Evolutionary conservation across 2,888 invertebrate genomes (phyloP), one percentile per base, ranked within the genome.

Genomic region (Chouioia cunea): DNA sequence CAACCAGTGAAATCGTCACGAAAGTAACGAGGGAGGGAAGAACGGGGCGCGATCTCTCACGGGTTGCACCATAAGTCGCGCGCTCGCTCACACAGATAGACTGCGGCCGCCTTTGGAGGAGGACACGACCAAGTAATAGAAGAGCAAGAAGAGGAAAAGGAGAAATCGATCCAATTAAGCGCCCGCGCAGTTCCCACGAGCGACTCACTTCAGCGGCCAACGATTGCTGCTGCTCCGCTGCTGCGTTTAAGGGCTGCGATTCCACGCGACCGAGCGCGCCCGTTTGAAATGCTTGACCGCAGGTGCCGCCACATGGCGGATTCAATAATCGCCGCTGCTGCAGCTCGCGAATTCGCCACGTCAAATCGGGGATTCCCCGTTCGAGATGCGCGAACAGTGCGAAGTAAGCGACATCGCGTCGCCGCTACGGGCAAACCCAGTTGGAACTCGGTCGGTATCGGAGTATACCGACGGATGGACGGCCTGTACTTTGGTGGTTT

Each of bases 231-330:
- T 4, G 18, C 18, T 4, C 58, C n/a, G 20, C 20, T n/a, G 52
- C 46, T 2, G 48, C 16, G n/a, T n/a, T 2, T 18, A 12, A n/a
- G 23, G 23, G 58, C 71, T 4, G 60, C 54, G 48, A 44, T 53
- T 52, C 18, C 22, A 2, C 2, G 6, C 16, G 1, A 36, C 36
- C n/a, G n/a, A n/a, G n/a, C n/a, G n/a, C n/a, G n/a, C n/a, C n/a
- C n/a, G 44, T 53, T 69, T 67, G 52, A 15, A 65, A 50, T 46
- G 20, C 12, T 46, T 15, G 44, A 69, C 79, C 60, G 56, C 59
- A 81, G 85, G 77, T 80, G 83, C 81, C 83, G 83, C 83, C 85
- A 84, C 70, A 79, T 79, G 80, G 80, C 77, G 83, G 84, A 79
- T 80, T 52, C 58, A n/a, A n/a, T n/a, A n/a, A n/a, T n/a, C n/a